Conservation (phyloP, 2,113 vertebrate genomes). For the Syrmaticus mikado region DNA sequence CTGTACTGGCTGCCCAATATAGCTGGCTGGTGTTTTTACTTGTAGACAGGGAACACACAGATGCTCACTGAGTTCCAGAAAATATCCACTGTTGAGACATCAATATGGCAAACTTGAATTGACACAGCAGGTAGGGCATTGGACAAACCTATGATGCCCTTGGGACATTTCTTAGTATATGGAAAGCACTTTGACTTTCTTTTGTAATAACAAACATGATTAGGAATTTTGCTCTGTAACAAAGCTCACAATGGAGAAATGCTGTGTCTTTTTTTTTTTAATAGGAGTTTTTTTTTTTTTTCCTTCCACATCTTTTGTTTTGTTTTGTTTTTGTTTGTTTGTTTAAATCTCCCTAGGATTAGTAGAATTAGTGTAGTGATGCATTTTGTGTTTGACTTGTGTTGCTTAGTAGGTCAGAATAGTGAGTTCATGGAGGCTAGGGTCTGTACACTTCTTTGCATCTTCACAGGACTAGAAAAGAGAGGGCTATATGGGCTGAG, state of each 20-base stretch:
- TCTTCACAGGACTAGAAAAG: background rate
- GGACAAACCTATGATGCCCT: background rate
- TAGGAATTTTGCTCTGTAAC: background rate
- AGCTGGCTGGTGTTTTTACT: background rate
- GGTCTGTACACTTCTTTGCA: background rate
- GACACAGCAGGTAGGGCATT: background rate
- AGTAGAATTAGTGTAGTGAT: background rate
- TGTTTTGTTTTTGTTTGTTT: background rate
- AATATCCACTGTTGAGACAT: background rate
- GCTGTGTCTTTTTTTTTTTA: background rate
- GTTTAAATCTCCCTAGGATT: background rate
- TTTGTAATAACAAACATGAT: background rate
- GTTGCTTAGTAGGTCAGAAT: background rate
- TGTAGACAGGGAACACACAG: background rate
- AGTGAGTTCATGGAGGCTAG: rapidly evolving
- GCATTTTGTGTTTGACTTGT: background rate
- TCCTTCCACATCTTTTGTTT: background rate
- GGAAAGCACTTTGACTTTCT: background rate
- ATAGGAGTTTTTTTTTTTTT: too few species aligned
- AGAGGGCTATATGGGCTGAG: background rate
- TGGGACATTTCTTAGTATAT: background rate
- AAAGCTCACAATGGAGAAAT: background rate
- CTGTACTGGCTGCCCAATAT: background rate
- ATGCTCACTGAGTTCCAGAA: background rate
- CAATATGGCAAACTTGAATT: background rate